Conservation (phyloP, 2,113 vertebrate genomes). For the Poeciliopsis occidentalis region DNA sequence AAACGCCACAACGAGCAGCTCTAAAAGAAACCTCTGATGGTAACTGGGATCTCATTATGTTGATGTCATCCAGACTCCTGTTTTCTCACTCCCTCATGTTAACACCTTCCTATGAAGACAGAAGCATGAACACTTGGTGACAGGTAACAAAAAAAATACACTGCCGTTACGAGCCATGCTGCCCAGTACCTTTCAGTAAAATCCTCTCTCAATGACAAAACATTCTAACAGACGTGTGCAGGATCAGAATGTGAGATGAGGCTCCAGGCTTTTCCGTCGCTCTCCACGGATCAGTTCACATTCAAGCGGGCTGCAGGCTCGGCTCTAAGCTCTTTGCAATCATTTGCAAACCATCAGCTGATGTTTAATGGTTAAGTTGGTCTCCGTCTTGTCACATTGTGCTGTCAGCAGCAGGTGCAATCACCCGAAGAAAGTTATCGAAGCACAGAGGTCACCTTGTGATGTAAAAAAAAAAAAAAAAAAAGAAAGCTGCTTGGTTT, state of each 20-base stretch:
- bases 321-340: conserved; percentile 5
- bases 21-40: not conserved
- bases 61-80: conserved; percentile 15
- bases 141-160: conserved; percentile 24
- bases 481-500: not conserved
- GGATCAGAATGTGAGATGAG: too few relatives aligned
- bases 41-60: not conserved
- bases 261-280: too few relatives aligned
- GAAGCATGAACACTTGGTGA: conserved; percentile 14
- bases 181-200: too few relatives aligned
- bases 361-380: not conserved
- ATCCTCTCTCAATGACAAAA: too few relatives aligned
- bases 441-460: not conserved
- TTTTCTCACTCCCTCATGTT: conserved; percentile 11
- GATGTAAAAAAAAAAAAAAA: not conserved
- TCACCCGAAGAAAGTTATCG: not conserved
- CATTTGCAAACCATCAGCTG: conserved; percentile 29
- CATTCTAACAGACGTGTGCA: too few relatives aligned
- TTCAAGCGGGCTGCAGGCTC: not conserved
- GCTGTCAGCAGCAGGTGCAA: conserved; percentile 7
- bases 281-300: too few relatives aligned
- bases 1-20: too few relatives aligned
- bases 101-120: conserved; percentile 11
- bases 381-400: conserved; percentile 13
- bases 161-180: conserved; percentile 8